phyloP scores from a whole-genome alignment of 2,113 vertebrate genomes.

The Sylvia atricapilla region DNA sequence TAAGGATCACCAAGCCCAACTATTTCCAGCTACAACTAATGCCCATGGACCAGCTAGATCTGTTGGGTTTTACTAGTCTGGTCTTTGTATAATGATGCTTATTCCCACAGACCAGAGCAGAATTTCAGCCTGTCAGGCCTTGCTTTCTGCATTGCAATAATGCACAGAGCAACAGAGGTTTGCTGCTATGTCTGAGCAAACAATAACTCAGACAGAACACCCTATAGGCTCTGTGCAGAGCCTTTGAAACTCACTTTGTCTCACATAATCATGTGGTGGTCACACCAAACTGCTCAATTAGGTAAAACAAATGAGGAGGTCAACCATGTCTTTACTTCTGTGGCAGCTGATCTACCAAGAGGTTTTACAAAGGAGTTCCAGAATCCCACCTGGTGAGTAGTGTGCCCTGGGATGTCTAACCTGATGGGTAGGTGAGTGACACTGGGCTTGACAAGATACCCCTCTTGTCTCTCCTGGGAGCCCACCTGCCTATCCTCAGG shows the following conservation, averaged over 20 bases:
- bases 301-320: neutral
- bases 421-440: neutral
- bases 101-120: neutral
- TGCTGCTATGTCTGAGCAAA: neutral
- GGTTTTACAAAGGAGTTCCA: neutral
- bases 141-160: too few relatives aligned
- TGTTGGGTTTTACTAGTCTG: neutral
- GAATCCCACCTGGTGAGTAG: neutral
- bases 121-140: neutral
- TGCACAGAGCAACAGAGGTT: accelerated
- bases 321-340: neutral
- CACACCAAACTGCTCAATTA: neutral
- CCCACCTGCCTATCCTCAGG: neutral
- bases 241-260: neutral
- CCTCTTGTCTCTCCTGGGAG: accelerated
- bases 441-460: neutral
- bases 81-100: neutral
- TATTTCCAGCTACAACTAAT: neutral
- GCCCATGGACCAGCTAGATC: neutral
- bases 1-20: neutral
- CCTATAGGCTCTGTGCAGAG: accelerated
- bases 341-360: neutral
- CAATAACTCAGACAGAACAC: neutral
- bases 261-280: accelerated
- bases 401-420: neutral